A percentile compares a stretch with the other conserved stretches of the same genome.
Evolutionary conservation across 2,888 invertebrate genomes (phyloP).

Genomic region (Endotricha flammealis): DNA sequence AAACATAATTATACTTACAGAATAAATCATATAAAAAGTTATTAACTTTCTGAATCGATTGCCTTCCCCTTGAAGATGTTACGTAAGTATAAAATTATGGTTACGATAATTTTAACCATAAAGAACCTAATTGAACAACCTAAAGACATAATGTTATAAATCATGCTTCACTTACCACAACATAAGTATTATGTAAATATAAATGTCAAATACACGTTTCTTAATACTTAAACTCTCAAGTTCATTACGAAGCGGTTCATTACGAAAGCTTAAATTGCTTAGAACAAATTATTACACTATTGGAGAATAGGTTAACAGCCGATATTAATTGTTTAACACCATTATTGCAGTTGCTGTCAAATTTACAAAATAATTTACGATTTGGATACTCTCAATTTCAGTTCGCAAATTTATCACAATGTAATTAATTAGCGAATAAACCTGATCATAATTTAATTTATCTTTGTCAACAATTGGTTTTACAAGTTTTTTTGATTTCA

Average conservation of each 20-base stretch:
- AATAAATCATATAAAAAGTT: background rate
- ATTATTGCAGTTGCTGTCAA: no score
- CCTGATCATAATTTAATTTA: no score
- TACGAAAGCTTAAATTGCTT: background rate
- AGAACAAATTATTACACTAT: no score
- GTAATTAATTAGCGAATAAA: no score
- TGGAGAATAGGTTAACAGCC: no score
- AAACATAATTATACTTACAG: background rate
- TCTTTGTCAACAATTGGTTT: no score
- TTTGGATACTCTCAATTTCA: no score
- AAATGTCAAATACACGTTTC: background rate
- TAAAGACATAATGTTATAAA: background rate
- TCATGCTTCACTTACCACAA: background rate
- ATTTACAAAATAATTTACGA: no score
- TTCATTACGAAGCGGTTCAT: background rate
- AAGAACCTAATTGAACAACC: background rate
- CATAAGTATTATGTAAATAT: background rate
- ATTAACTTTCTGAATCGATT: background rate
- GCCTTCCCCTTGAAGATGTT: background rate
- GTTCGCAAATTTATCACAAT: no score
- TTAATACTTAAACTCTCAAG: background rate
- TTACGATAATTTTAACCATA: no score
- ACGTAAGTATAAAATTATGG: background rate
- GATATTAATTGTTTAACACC: no score
- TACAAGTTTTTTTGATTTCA: no score